Percentiles rank a stretch among this genome's conserved stretches.
phyloP scores from a whole-genome alignment of 2,797 vertebrate genomes.

The Oreochromis mossambicus region DNA sequence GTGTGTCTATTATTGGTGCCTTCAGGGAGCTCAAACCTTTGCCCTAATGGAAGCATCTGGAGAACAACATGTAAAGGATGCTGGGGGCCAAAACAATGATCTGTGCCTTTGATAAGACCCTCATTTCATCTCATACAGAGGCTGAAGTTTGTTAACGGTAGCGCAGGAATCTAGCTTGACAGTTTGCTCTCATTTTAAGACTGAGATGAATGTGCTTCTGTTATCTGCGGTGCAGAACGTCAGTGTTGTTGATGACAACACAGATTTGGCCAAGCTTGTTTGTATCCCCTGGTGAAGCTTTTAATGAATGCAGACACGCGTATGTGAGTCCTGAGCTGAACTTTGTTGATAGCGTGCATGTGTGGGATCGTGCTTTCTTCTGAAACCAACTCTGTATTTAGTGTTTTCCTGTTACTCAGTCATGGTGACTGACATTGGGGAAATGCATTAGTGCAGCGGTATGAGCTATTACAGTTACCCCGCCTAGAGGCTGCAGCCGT shows the following conservation, averaged over 20 bases:
- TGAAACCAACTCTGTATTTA: not conserved
- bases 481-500: slow-evolving; percentile 35
- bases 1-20: not conserved
- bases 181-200: not conserved
- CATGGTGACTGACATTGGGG: slow-evolving; percentile 21
- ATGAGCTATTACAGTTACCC: slow-evolving; percentile 24
- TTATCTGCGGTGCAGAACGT: not conserved
- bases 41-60: not conserved
- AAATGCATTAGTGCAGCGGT: slow-evolving; percentile 21
- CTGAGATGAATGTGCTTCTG: not conserved
- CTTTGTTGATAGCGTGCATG: not conserved
- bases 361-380: not conserved
- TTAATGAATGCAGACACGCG: not conserved
- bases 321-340: not conserved
- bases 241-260: not conserved
- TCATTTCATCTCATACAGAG: not conserved
- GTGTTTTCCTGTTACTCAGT: slow-evolving; percentile 19
- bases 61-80: not conserved
- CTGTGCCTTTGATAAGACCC: not conserved
- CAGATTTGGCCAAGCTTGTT: not conserved
- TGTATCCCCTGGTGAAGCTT: not conserved
- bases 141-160: not conserved
- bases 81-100: not conserved
- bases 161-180: not conserved
- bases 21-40: not conserved